Evolutionary conservation across 2,888 invertebrate species (phyloP).

Genomic region (Chironomus riparius): DNA sequence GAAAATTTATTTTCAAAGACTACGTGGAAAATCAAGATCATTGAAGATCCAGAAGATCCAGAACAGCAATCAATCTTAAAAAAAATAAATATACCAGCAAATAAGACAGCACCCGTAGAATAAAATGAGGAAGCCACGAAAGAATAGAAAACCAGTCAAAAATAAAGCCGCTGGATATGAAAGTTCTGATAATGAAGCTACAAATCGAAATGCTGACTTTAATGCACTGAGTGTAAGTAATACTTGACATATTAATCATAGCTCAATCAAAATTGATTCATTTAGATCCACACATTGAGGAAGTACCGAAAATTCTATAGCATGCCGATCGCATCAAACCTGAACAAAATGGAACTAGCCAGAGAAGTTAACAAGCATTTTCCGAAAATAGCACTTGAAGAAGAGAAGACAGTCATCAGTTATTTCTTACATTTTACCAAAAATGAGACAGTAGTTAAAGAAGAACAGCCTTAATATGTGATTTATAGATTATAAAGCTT

Average conservation of each 20-base stretch:
- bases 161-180: too few relatives aligned
- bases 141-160: not conserved
- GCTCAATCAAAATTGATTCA: too few relatives aligned
- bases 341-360: not conserved
- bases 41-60: too few relatives aligned
- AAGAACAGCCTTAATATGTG: too few relatives aligned
- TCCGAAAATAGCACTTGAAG: not conserved
- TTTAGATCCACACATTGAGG: not conserved
- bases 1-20: too few relatives aligned
- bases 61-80: too few relatives aligned
- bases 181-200: too few relatives aligned
- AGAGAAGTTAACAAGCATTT: not conserved
- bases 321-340: not conserved
- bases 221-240: not conserved
- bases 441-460: not conserved
- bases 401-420: not conserved
- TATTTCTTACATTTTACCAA: not conserved
- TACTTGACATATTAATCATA: too few relatives aligned
- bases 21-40: too few relatives aligned
- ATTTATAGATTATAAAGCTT: not conserved
- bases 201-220: too few relatives aligned
- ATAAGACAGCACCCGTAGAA: not conserved
- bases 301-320: not conserved
- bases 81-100: too few relatives aligned
- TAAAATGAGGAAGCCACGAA: not conserved